Percentiles rank a stretch among this genome's conserved stretches.
These are phyloP conservation scores for Protodeltote pygarga DNA, from an alignment of 2,888 invertebrate species.

Conservation along the genomic window DNA sequence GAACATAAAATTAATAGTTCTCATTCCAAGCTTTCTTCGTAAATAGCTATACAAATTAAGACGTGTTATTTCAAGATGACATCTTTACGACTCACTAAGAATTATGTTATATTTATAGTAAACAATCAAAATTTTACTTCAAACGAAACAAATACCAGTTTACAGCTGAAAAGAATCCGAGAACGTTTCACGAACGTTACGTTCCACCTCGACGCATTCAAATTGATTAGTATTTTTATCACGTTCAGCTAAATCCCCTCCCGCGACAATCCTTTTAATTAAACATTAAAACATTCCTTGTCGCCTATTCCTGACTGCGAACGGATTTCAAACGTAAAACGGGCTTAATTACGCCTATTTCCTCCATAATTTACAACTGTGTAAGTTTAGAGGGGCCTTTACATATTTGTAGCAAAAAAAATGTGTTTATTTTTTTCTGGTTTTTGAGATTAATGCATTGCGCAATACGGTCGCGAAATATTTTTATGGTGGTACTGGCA, in stretches of 20 bases:
- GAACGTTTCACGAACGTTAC: constrained; percentile 24
- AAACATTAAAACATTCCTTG: constrained; percentile 58
- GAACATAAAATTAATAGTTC: no score
- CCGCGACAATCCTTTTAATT: constrained; percentile 66
- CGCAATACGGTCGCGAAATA: constrained; percentile 77
- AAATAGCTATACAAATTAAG: constrained; percentile 12
- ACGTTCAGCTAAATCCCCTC: constrained; percentile 54
- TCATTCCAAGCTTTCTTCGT: neutral
- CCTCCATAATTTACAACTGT: constrained; percentile 48
- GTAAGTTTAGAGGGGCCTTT: constrained; percentile 27
- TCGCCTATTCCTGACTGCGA: constrained; percentile 48
- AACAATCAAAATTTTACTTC: constrained; percentile 24
- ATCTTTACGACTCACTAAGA: constrained; percentile 19
- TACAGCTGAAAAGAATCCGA: constrained; percentile 14
- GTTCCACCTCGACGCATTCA: constrained; percentile 34
- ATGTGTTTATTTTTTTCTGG: constrained; percentile 33
- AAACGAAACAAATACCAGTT: constrained; percentile 17
- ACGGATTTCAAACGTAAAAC: constrained; percentile 50
- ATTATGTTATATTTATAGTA: constrained; percentile 15
- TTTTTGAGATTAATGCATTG: constrained; percentile 67
- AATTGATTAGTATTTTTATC: constrained; percentile 62
- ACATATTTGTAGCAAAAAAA: constrained; percentile 29
- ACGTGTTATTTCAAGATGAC: constrained; percentile 1
- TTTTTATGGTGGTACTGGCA: constrained; percentile 73
- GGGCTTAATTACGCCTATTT: constrained; percentile 51